A percentile compares a stretch with the other conserved stretches of the same genome.
These are phyloP conservation scores for Etheostoma nigrum DNA, from an alignment of 2,797 vertebrate species.

Conservation along the genomic window DNA sequence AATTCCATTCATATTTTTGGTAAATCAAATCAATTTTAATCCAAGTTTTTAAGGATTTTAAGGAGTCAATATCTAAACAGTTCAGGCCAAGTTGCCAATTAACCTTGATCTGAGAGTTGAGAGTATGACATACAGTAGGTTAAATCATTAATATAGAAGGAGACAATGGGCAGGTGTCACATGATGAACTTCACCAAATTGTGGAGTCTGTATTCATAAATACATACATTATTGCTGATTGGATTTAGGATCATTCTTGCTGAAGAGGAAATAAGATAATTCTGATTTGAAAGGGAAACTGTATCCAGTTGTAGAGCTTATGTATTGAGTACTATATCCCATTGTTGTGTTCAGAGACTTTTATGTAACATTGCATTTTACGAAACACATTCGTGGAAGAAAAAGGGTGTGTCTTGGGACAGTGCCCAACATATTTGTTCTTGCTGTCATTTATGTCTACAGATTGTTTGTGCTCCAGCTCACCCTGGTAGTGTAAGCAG, in stretches of 20 bases:
- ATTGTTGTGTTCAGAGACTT: not conserved
- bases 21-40: not conserved
- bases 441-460: constrained; percentile 25
- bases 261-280: not conserved
- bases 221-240: not conserved
- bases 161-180: not conserved
- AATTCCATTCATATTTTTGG: constrained; percentile 3
- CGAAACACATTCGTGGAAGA: not conserved
- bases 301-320: not conserved
- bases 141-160: not conserved
- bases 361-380: constrained; percentile 1
- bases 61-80: not conserved
- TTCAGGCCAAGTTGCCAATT: not conserved
- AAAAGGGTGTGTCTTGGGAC: not conserved
- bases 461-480: constrained; percentile 85
- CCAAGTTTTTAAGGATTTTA: not conserved
- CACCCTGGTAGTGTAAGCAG: constrained; percentile 94
- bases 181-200: not conserved
- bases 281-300: not conserved
- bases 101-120: not conserved
- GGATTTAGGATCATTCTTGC: not conserved
- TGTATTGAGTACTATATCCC: not conserved
- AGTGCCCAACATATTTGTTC: not conserved
- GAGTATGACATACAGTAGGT: no score
- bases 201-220: not conserved